Evolutionary conservation across 37 sponge, comb jelly and placozoan genomes (phyloP), one percentile per base, ranked within the genome.

Genomic region (Oopsacas minuta): DNA sequence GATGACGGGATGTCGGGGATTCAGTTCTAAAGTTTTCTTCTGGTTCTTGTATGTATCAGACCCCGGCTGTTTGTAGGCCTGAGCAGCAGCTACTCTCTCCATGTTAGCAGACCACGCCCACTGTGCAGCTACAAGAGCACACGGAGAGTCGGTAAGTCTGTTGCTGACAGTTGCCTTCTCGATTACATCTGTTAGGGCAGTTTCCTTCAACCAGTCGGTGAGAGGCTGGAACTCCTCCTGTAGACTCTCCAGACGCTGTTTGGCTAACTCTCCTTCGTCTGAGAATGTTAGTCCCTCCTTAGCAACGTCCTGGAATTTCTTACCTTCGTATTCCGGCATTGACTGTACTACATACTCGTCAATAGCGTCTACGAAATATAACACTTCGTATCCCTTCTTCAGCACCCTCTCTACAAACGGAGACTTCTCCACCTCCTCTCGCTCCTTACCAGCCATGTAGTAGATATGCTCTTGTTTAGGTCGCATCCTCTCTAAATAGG

Each of bases 91-190:
- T 86, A 97, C 93, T 32, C 98, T 82, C 81, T 97, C 98, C 98
- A 97, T 97, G 85, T 97, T 97, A 15, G 93, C 98, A 84, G 95
- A 92, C 95, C 96, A 93, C 82, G 92, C 99, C 83, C 92, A 93
- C 83, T 91, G 93, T 37, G 88, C 84, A 35, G 99, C 99, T 36
- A 97, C 99, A 0, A 97, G 93, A 17, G 96, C 99, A 85, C 95
- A 95, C 0, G 99, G 99, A 20, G 99, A 97, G 52, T 91, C 91
- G 1, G 94, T 87, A 52, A 97, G 88, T 30, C 99, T 87, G 69
- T 95, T 93, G 38, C 94, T 93, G 12, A 97, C 86, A 0, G 92
- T 91, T 35, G 94, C 95, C 84, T 97, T 97, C 37, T 97, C 99
- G 37, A 97, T 91, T 37, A 82, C 84, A 0, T 89, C 94, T 0